Percentiles rank a stretch among this genome's conserved stretches.
These are phyloP conservation scores for Aspidiotus destructor DNA, from an alignment of 2,888 invertebrate species.

Conservation along the genomic window DNA sequence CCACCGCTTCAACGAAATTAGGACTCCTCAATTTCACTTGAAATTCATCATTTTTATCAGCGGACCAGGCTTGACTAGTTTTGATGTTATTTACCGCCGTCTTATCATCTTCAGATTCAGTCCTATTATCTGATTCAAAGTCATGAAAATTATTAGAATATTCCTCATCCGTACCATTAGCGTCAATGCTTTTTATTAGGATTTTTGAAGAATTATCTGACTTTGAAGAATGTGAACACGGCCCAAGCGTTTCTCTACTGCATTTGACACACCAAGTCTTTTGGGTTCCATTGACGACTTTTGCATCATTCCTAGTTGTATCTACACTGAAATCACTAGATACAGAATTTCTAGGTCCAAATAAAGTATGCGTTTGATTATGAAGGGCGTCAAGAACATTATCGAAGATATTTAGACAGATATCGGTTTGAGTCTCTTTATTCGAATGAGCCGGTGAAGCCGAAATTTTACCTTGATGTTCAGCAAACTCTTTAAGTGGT, in stretches of 20 bases:
- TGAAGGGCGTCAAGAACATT: conserved; percentile 7
- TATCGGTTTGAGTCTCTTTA: conserved; percentile 17
- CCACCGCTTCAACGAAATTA: conserved; percentile 36
- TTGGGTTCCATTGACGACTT: not conserved
- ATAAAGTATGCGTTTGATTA: not conserved
- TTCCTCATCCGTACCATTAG: not conserved
- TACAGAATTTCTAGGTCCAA: not conserved
- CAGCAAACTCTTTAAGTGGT: conserved; percentile 21
- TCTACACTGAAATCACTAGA: not conserved
- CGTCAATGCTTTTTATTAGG: not conserved
- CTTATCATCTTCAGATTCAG: not conserved
- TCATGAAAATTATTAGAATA: not conserved
- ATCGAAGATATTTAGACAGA: not conserved
- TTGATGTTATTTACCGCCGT: not conserved
- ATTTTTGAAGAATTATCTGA: not conserved
- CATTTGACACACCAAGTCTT: not conserved
- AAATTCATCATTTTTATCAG: conserved; percentile 17
- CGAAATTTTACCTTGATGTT: conserved; percentile 4
- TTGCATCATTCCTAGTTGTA: not conserved
- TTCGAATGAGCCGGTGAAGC: not conserved
- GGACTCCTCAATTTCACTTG: conserved; percentile 28
- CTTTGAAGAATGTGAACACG: not conserved
- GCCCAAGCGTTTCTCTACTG: not conserved
- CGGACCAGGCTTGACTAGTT: not conserved
- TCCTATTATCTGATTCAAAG: not conserved